A percentile compares a stretch with the other conserved stretches of the same genome.
Conservation (phyloP, 2,113 vertebrate species). For the Myotis lucifugus region DNA sequence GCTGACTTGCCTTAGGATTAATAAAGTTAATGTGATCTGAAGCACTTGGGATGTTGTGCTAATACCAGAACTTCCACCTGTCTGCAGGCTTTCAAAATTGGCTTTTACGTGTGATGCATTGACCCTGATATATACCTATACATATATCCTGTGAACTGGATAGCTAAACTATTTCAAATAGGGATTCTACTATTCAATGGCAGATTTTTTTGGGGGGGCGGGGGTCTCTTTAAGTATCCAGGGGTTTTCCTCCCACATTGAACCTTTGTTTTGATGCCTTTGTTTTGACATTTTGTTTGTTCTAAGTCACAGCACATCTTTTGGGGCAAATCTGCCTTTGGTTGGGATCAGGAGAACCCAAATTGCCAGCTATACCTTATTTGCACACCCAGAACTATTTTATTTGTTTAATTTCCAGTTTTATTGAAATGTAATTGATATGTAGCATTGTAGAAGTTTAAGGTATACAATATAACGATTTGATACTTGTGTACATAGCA, state of each 20-base stretch:
- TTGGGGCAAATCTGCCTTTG: neutral
- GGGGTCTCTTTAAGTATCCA: neutral
- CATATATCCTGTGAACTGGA: neutral
- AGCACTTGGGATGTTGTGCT: neutral
- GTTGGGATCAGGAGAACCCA: slow-evolving; percentile 20
- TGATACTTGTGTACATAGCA: neutral
- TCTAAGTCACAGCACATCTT: neutral
- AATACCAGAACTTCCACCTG: neutral
- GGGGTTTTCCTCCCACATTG: neutral
- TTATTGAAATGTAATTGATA: neutral
- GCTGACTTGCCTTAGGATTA: neutral
- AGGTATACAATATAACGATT: neutral
- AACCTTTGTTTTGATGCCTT: neutral
- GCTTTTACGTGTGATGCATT: neutral
- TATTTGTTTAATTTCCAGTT: slow-evolving; percentile 15
- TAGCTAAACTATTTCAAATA: neutral
- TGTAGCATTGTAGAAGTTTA: neutral
- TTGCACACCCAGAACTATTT: slow-evolving; percentile 56
- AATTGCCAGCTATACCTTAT: slow-evolving; percentile 35
- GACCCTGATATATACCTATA: neutral
- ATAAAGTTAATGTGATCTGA: neutral
- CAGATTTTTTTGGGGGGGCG: neutral
- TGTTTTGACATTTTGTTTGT: neutral
- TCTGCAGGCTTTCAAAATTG: neutral
- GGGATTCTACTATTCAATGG: neutral